A percentile compares a stretch with the other conserved stretches of the same genome.
Conservation (phyloP, 2,113 vertebrate genomes). For the Ochotona princeps region DNA sequence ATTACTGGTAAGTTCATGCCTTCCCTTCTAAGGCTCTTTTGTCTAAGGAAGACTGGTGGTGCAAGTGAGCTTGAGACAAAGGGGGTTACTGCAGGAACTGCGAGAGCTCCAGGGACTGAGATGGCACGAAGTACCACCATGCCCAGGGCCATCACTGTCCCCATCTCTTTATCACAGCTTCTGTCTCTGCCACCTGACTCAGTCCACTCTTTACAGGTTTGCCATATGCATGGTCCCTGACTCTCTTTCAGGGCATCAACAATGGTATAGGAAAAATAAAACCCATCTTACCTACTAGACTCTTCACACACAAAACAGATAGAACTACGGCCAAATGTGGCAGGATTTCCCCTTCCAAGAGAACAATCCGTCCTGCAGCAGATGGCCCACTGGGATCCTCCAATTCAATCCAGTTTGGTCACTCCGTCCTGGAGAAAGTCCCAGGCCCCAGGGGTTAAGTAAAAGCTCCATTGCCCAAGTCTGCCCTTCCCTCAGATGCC, state of each 20-base stretch:
- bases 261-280: background rate
- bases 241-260: background rate
- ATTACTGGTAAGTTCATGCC: background rate
- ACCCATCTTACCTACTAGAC: background rate
- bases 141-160: background rate
- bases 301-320: background rate
- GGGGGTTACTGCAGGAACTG: slow-evolving; percentile 51
- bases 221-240: too few relatives aligned
- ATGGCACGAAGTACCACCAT: background rate
- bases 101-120: background rate
- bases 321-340: background rate
- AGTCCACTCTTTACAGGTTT: too few relatives aligned
- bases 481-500: background rate
- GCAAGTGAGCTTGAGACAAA: background rate
- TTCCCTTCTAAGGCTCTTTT: background rate
- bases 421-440: background rate
- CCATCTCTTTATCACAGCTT: slow-evolving; percentile 14
- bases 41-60: slow-evolving; percentile 20
- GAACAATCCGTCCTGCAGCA: background rate
- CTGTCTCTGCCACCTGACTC: slow-evolving; percentile 18
- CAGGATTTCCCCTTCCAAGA: background rate
- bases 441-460: background rate
- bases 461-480: background rate
- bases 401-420: background rate
- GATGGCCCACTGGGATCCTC: background rate